Base-by-base conservation (phyloP, 2,888 invertebrate genomes). In the Campopleginae sp. region DNA sequence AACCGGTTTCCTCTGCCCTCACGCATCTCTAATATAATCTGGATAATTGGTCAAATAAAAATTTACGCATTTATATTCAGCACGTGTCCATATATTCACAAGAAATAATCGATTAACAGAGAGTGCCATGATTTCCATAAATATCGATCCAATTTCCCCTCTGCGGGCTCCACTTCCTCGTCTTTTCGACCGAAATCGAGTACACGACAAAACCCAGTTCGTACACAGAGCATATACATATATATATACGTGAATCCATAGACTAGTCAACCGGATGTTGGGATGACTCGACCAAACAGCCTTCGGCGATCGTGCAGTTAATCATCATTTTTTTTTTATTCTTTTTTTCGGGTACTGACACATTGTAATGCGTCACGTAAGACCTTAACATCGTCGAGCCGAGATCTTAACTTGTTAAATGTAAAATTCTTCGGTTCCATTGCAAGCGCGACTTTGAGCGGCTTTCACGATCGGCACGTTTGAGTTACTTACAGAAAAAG, bases 191-290 rank as follows among this genome's bases (percentile, higher is more conserved):
- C 14, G 5, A 12, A 74, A 46, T 3, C 19, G 42, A 17, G 31
- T n/a, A 31, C 31, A 19, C 54, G 77, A 46, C 51, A 19, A 71
- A 46, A 31, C 51, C 48, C 2, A 27, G 23, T n/a, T 27, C 2
- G 42, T 48, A 42, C 23, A 51, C 33, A 71, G n/a, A 65, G 8
- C n/a, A 63, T 19, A 14, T 38, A 42, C 17, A 66, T 14, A 51
- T 48, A 61, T 46, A 38, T 38, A 38, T 38, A 10, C n/a, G n/a
- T 38, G 38, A 38, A 38, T 38, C 48, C 61, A 61, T 46, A 54
- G 54, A 80, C 68, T 19, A 86, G 81, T 76, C 76, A 82, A 85
- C 82, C 86, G 86, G 87, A 87, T 87, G 84, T 84, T 46, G 81
- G 31, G 77, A 86, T 86, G 87, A 87, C 84, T 84, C 84, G 85